These are phyloP conservation scores for Paradoxurus hermaphroditus DNA, from an alignment of 2,113 vertebrate species.

Conservation along the genomic window DNA sequence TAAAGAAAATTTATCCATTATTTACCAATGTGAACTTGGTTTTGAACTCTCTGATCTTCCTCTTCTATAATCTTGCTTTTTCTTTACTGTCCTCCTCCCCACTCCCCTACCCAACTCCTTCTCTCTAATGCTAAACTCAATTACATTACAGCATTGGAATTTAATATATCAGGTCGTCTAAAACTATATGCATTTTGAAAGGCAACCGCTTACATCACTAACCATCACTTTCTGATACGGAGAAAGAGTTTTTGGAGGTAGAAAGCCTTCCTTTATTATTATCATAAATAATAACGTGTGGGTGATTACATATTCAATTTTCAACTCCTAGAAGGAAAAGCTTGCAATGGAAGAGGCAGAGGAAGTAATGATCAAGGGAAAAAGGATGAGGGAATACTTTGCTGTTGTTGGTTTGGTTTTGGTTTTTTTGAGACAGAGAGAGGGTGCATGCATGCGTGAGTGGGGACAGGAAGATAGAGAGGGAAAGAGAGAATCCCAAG, in stretches of 20 bases:
- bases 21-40: slow-evolving; percentile 37
- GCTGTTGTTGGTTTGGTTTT: not conserved
- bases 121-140: not conserved
- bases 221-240: not conserved
- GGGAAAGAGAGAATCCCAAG: too few relatives aligned
- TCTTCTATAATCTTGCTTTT: slow-evolving; percentile 13
- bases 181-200: slow-evolving; percentile 24
- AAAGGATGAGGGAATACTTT: not conserved
- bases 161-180: not conserved
- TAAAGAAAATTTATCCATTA: slow-evolving; percentile 17
- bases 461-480: too few relatives aligned
- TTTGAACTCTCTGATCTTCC: not conserved
- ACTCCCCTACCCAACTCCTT: not conserved
- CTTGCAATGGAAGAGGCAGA: not conserved
- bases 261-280: not conserved
- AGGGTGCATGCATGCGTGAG: too few relatives aligned
- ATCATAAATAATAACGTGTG: not conserved
- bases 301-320: not conserved
- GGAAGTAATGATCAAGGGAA: not conserved
- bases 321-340: not conserved
- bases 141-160: slow-evolving; percentile 9
- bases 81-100: not conserved
- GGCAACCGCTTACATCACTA: slow-evolving; percentile 41
- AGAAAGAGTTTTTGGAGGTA: not conserved
- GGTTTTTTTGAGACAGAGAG: too few relatives aligned